phyloP scores from a whole-genome alignment of 2,113 vertebrate genomes.

The Hystrix cristata region DNA sequence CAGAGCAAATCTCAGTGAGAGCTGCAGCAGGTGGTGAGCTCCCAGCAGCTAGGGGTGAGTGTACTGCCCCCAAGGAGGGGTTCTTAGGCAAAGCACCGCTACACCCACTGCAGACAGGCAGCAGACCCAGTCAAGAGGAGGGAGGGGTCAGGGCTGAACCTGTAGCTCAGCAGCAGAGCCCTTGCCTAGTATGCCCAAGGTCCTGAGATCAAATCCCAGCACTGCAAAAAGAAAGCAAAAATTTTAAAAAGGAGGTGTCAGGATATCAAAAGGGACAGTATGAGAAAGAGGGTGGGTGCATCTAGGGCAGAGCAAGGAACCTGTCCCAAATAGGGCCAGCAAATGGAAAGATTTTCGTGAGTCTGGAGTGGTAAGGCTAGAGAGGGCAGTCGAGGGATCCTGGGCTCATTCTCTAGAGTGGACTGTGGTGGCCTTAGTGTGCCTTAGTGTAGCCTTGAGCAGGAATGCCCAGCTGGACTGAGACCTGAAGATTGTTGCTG shows the following conservation, averaged over 20 bases:
- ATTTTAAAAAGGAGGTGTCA: no score
- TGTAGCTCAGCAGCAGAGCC: no score
- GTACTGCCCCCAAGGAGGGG: neutral
- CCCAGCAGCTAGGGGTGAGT: neutral
- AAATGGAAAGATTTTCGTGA: neutral
- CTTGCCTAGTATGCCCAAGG: no score
- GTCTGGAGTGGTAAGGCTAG: neutral
- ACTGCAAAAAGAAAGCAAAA: no score
- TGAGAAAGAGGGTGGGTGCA: neutral
- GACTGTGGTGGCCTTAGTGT: no score
- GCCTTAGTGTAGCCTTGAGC: no score
- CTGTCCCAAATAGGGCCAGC: neutral
- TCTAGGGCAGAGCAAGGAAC: neutral
- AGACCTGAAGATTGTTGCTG: no score
- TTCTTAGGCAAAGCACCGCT: neutral
- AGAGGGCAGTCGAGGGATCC: neutral
- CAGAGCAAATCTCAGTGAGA: neutral
- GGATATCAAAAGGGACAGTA: neutral
- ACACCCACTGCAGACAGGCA: no score
- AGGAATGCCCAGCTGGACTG: no score
- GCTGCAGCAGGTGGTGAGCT: neutral
- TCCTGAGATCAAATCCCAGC: no score
- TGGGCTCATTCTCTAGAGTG: accelerated
- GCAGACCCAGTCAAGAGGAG: neutral
- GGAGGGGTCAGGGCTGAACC: no score